A percentile compares a stretch with the other conserved stretches of the same genome.
Conservation (phyloP, 2,797 vertebrate species). For the Rhodeus uyekii region DNA sequence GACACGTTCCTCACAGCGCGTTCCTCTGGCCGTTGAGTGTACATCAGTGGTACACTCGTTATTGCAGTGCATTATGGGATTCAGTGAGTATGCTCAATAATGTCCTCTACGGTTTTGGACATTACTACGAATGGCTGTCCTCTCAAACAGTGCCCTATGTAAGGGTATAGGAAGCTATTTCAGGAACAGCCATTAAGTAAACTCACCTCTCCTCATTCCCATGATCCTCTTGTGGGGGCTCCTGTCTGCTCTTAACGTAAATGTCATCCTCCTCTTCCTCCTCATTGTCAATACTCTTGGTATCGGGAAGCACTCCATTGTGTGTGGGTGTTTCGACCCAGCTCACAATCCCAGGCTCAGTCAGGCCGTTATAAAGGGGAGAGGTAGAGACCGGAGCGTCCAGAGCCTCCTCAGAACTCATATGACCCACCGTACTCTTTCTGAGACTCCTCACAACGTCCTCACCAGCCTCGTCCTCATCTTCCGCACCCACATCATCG, state of each 20-base stretch:
- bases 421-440: conserved; percentile 70
- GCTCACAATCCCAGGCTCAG: conserved; percentile 63
- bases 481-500: conserved; percentile 82
- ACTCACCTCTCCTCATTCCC: conserved; percentile 74
- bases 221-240: conserved; percentile 59
- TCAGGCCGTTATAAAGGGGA: conserved; percentile 68
- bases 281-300: conserved; percentile 74
- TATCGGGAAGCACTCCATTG: conserved; percentile 62
- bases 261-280: conserved; percentile 77
- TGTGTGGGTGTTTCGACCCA: conserved; percentile 72
- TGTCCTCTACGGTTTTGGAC: neutral
- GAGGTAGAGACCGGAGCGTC: conserved; percentile 70
- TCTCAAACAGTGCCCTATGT: neutral
- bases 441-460: conserved; percentile 68
- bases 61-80: neutral
- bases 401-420: conserved; percentile 84
- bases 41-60: neutral
- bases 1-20: neutral
- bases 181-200: neutral
- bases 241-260: conserved; percentile 68
- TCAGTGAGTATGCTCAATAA: neutral
- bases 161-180: neutral
- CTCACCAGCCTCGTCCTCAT: conserved; percentile 73
- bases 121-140: neutral
- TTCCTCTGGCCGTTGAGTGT: neutral